Evolutionary conservation across 2,113 vertebrate species (phyloP).

Genomic region (Brachionichthys hirsutus): DNA sequence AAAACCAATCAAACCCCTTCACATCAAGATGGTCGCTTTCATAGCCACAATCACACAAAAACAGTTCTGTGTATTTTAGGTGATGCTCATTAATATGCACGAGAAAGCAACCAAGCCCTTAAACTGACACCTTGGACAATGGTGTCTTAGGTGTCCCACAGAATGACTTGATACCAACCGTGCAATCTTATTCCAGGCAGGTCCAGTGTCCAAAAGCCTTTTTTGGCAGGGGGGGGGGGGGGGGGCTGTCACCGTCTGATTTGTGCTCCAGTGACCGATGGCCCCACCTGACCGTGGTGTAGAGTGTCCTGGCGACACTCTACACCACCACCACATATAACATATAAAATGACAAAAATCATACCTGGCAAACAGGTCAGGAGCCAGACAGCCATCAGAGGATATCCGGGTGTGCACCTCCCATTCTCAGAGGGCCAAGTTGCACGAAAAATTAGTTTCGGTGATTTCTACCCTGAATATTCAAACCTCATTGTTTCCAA

Average conservation of each 20-base stretch:
- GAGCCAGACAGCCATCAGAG: no score
- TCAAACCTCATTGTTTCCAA: no score
- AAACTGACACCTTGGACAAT: conserved; percentile 68
- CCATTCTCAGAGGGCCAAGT: no score
- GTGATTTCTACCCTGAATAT: no score
- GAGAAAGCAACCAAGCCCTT: conserved; percentile 52
- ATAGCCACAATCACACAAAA: not conserved
- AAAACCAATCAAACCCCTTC: no score
- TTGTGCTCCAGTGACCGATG: conserved; percentile 62
- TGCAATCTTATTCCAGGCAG: conserved; percentile 72
- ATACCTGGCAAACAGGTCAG: no score
- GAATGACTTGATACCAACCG: conserved; percentile 68
- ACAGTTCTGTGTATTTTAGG: conserved; percentile 16
- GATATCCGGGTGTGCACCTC: no score
- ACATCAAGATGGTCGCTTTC: no score
- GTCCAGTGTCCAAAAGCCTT: conserved; percentile 53
- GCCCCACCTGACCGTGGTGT: conserved; percentile 75
- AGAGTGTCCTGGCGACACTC: conserved; percentile 54
- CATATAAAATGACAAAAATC: no score
- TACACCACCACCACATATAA: no score
- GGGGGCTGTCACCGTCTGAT: conserved; percentile 59
- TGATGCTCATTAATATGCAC: conserved; percentile 59
- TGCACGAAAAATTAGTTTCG: no score
- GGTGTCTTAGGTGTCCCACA: conserved; percentile 61
- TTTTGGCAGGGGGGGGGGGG: conserved; percentile 52